Evolutionary conservation across 1,140 invertebrate species (phyloP).

Genomic region (Euborellia annulipes): DNA sequence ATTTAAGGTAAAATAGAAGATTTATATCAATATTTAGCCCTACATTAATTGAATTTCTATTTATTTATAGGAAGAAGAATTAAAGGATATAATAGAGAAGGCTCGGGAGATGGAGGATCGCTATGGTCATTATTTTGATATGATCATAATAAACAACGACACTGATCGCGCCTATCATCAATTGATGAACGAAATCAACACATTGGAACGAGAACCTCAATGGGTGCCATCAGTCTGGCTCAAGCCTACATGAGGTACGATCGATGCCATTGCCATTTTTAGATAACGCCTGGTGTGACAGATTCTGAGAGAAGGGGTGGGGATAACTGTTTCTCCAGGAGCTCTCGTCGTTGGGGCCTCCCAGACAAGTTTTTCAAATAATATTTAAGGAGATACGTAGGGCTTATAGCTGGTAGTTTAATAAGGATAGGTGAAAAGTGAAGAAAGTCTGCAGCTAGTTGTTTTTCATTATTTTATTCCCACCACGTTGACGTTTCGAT

Average conservation of each 20-base stretch:
- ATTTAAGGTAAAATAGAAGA: conserved; percentile 51
- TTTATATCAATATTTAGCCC: no score
- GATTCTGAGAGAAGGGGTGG: neutral
- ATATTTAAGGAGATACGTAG: no score
- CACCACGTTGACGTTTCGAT: no score
- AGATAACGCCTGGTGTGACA: neutral
- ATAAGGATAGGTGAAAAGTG: no score
- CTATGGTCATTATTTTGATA: conserved; percentile 92
- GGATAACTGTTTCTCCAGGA: neutral
- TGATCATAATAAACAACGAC: conserved; percentile 93
- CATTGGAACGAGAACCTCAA: conserved; percentile 86
- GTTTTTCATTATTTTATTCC: no score
- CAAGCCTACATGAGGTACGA: conserved; percentile 22
- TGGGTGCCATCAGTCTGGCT: conserved; percentile 88
- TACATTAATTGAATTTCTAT: neutral
- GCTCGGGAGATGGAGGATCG: conserved; percentile 92
- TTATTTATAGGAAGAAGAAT: conserved; percentile 64
- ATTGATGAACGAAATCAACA: conserved; percentile 83
- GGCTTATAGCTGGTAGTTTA: no score
- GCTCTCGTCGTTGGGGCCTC: neutral
- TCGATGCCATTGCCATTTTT: neutral
- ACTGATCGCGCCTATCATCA: conserved; percentile 88
- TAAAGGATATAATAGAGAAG: conserved; percentile 91
- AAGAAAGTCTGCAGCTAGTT: no score
- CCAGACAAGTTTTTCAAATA: no score